A percentile compares a stretch with the other conserved stretches of the same genome.
Evolutionary conservation across 2,113 vertebrate species (phyloP).

Genomic region (Arothron firmamentum): DNA sequence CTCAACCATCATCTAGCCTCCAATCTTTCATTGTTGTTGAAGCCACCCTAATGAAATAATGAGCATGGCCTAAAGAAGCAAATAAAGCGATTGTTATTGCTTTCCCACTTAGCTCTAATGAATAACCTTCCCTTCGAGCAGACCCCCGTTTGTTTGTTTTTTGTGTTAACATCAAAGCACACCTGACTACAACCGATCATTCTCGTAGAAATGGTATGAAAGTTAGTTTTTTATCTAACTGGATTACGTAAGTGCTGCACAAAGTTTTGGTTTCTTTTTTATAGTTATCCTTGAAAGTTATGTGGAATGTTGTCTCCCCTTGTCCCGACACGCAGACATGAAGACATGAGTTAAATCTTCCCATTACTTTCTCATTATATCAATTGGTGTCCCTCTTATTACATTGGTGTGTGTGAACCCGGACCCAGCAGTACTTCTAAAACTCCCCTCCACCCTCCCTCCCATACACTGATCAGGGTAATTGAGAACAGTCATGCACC

Average conservation of each 20-base stretch:
- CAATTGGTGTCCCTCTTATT: conserved; percentile 22
- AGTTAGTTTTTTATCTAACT: too few species aligned
- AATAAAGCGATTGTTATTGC: conserved; percentile 45
- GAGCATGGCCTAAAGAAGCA: conserved; percentile 31
- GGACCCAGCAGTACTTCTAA: conserved; percentile 9
- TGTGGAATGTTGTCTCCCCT: too few species aligned
- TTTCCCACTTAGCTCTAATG: conserved; percentile 21
- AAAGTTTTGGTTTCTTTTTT: too few species aligned
- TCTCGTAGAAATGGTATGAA: background rate
- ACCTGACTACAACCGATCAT: background rate
- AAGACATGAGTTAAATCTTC: background rate
- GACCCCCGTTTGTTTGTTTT: conserved; percentile 14
- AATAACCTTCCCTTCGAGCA: conserved; percentile 24
- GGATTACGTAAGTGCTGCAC: too few species aligned
- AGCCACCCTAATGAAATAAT: conserved; percentile 55
- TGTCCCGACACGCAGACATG: background rate
- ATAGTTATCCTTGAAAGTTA: too few species aligned
- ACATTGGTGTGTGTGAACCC: conserved; percentile 9
- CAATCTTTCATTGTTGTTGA: conserved; percentile 52
- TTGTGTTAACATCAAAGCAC: conserved; percentile 7
- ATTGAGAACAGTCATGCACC: conserved; percentile 83
- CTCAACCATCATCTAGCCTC: conserved; percentile 35
- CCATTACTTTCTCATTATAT: conserved; percentile 15
- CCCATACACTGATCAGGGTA: conserved; percentile 81
- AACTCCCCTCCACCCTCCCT: conserved; percentile 5